Conservation (phyloP, 1,140 invertebrate genomes). For the Aphelenchoides fujianensis region DNA sequence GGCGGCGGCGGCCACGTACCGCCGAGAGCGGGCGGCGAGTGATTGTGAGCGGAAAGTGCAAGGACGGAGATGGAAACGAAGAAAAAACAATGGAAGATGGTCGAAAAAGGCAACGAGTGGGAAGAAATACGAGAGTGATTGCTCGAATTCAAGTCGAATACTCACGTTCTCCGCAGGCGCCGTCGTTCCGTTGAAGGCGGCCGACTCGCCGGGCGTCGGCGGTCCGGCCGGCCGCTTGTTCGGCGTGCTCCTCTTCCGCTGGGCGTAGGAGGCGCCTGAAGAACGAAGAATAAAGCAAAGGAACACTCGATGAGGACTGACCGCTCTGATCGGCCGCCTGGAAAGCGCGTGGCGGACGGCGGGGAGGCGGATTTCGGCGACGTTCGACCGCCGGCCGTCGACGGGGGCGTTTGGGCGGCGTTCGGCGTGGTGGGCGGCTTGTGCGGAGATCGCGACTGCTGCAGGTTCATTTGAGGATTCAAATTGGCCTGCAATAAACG, state of each 20-base stretch:
- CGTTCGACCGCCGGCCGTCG: background rate
- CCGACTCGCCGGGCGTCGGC: background rate
- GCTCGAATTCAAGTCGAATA: too few relatives aligned
- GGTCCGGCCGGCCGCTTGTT: background rate
- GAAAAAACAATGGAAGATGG: background rate
- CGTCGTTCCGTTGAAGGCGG: slow-evolving; percentile 3
- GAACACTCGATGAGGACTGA: background rate
- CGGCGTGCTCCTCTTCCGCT: background rate
- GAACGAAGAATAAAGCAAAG: background rate
- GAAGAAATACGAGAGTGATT: background rate
- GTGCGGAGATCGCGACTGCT: background rate
- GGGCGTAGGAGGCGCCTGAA: background rate
- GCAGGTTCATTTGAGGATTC: background rate
- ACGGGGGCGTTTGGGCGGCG: background rate
- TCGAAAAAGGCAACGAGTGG: background rate
- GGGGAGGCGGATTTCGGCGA: slow-evolving; percentile 15
- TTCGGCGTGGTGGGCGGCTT: background rate
- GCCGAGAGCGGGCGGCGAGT: background rate
- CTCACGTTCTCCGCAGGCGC: slow-evolving; percentile 1
- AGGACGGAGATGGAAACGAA: background rate
- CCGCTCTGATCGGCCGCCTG: background rate
- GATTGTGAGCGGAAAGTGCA: background rate
- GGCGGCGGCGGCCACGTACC: too few relatives aligned
- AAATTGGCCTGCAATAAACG: background rate
- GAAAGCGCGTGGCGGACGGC: too few relatives aligned